Evolutionary conservation across 2,888 invertebrate species (phyloP).

Genomic region (Anorthoa munda): DNA sequence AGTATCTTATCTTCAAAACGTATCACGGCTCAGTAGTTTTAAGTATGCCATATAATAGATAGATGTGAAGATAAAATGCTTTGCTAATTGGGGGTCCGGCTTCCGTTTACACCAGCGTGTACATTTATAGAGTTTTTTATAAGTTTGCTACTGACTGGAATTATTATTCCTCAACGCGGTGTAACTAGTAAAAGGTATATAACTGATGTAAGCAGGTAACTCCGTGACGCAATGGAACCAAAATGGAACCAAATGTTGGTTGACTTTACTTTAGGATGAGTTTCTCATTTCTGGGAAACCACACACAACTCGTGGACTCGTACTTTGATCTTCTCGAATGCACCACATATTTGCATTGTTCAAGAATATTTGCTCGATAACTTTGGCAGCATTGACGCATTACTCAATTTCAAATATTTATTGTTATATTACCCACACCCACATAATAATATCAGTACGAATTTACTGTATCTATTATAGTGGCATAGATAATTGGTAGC

Average conservation of each 20-base stretch:
- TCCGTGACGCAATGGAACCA: constrained; percentile 16
- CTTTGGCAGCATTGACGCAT: constrained; percentile 62
- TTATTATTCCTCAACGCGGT: not conserved
- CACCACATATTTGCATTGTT: constrained; percentile 37
- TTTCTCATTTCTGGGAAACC: constrained; percentile 51
- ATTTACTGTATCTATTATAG: constrained; percentile 72
- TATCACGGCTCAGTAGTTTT: constrained; percentile 60
- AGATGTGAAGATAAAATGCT: constrained; percentile 52
- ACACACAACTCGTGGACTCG: constrained; percentile 12
- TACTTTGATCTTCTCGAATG: not conserved
- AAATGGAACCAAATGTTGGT: constrained; percentile 38
- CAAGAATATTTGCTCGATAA: constrained; percentile 32
- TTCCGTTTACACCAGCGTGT: constrained; percentile 44
- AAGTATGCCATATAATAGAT: constrained; percentile 43
- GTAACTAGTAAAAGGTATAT: not conserved
- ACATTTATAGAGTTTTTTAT: constrained; percentile 47
- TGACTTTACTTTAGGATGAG: constrained; percentile 37
- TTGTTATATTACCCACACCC: constrained; percentile 66
- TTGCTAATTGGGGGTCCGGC: constrained; percentile 59
- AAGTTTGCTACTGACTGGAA: constrained; percentile 11
- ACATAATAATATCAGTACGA: constrained; percentile 66
- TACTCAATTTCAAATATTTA: constrained; percentile 69
- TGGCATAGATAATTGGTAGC: constrained; percentile 74
- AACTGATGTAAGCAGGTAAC: constrained; percentile 43
- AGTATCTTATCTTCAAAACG: constrained; percentile 49